Conservation (phyloP, 2,888 invertebrate genomes). For the Invenusta paracnida region DNA sequence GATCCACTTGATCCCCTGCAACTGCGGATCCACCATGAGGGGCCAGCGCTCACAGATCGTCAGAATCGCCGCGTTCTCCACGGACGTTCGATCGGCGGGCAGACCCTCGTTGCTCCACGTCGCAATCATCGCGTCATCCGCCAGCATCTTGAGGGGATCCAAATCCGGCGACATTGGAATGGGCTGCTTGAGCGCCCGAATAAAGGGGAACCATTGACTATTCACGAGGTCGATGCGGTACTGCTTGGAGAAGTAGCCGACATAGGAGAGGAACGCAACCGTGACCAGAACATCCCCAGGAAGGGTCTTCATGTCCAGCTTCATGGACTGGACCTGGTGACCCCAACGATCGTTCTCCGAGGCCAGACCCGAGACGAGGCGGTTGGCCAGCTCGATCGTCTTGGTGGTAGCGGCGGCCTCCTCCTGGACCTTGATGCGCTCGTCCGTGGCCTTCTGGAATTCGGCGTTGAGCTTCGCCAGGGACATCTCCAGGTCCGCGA, state of each 20-base stretch:
- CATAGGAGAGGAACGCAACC: constrained; percentile 91
- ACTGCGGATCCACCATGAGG: constrained; percentile 90
- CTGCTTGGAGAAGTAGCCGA: constrained; percentile 89
- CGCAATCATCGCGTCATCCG: constrained; percentile 88
- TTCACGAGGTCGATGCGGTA: constrained; percentile 80
- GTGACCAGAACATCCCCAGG: constrained; percentile 87
- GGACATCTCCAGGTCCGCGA: constrained; percentile 79
- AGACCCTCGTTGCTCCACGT: constrained; percentile 93
- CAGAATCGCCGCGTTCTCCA: constrained; percentile 90
- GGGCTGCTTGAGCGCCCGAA: constrained; percentile 72
- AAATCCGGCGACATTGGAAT: constrained; percentile 82
- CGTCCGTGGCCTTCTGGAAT: constrained; percentile 80
- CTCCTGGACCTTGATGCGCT: constrained; percentile 81
- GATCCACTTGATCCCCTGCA: constrained; percentile 94
- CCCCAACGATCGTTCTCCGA: constrained; percentile 96
- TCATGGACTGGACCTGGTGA: constrained; percentile 69
- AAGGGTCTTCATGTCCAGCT: constrained; percentile 65
- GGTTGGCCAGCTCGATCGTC: constrained; percentile 82
- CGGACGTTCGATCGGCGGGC: constrained; percentile 91
- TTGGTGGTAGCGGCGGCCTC: constrained; percentile 89
- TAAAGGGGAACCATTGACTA: constrained; percentile 69
- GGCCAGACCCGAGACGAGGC: constrained; percentile 85
- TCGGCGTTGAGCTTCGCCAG: constrained; percentile 81
- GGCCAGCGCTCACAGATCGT: constrained; percentile 92
- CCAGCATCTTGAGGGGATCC: constrained; percentile 78